Conservation (phyloP, 2,113 vertebrate species). For the Leptobrachium leishanense region DNA sequence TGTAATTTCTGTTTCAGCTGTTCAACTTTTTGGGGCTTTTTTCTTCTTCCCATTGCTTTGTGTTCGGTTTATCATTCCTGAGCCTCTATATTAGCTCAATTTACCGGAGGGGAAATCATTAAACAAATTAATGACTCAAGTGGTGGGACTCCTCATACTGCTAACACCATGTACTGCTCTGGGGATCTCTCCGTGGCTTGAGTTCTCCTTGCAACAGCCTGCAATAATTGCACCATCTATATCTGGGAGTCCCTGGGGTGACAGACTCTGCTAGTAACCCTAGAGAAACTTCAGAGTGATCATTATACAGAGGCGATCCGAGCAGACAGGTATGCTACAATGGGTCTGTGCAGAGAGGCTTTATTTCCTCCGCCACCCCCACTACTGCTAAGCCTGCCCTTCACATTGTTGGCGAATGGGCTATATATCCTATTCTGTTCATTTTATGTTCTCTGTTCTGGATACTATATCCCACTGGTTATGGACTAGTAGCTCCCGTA, state of each 20-base stretch:
- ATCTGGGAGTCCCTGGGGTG: constrained; percentile 24
- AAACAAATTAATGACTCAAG: constrained; percentile 51
- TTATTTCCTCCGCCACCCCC: too few relatives aligned
- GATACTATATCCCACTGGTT: too few relatives aligned
- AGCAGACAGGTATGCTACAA: constrained; percentile 9
- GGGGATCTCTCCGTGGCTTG: constrained; percentile 8
- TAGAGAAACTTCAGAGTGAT: background rate
- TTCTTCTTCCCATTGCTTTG: too few relatives aligned
- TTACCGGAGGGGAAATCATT: constrained; percentile 45
- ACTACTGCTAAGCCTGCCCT: too few relatives aligned
- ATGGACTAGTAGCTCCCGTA: too few relatives aligned
- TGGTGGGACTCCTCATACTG: constrained; percentile 17
- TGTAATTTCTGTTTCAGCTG: too few relatives aligned
- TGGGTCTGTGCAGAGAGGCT: too few relatives aligned
- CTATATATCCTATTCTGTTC: too few relatives aligned
- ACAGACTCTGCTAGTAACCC: background rate
- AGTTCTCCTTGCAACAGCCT: constrained; percentile 57
- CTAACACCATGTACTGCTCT: background rate
- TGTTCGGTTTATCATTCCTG: constrained; percentile 12
- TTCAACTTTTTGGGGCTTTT: too few relatives aligned
- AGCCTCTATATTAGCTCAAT: background rate
- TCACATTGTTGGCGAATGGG: too few relatives aligned
- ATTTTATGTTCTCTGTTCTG: too few relatives aligned
- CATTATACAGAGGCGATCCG: background rate
- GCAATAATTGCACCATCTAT: constrained; percentile 68